Evolutionary conservation across 1,140 invertebrate species (phyloP).

Genomic region (Druon quercuslanigerum): DNA sequence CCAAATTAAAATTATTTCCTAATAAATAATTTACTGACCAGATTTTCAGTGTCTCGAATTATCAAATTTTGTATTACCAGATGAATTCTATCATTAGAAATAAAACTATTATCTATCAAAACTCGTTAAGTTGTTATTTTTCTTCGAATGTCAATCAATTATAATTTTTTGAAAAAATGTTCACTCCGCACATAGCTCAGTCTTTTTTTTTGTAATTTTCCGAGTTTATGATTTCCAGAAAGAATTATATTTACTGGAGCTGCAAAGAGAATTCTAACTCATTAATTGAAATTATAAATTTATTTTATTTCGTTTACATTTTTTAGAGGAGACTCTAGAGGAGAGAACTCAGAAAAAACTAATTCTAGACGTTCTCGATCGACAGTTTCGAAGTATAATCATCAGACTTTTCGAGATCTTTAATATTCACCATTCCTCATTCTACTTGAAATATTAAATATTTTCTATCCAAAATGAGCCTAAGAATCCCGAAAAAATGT

Average conservation of each 20-base stretch:
- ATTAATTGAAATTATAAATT: too few species aligned
- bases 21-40: slow-evolving; percentile 11
- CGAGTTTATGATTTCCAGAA: not conserved
- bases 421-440: too few species aligned
- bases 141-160: too few species aligned
- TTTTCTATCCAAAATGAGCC: not conserved
- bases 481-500: not conserved
- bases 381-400: slow-evolving; percentile 4
- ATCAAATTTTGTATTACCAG: not conserved
- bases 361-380: not conserved
- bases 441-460: not conserved
- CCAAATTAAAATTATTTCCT: slow-evolving; percentile 4
- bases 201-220: slow-evolving; percentile 15
- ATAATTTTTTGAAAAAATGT: not conserved
- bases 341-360: not conserved
- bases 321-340: not conserved
- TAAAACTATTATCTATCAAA: not conserved
- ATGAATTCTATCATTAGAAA: not conserved
- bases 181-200: slow-evolving; percentile 3
- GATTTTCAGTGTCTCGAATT: slow-evolving; percentile 2
- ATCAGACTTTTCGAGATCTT: slow-evolving; percentile 16
- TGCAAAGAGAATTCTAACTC: too few species aligned
- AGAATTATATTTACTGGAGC: too few species aligned
- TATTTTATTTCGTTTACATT: too few species aligned
- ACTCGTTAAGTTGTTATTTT: too few species aligned